These are phyloP conservation scores for Ammodytes marinus DNA, from an alignment of 2,113 vertebrate genomes.

Conservation along the genomic window DNA sequence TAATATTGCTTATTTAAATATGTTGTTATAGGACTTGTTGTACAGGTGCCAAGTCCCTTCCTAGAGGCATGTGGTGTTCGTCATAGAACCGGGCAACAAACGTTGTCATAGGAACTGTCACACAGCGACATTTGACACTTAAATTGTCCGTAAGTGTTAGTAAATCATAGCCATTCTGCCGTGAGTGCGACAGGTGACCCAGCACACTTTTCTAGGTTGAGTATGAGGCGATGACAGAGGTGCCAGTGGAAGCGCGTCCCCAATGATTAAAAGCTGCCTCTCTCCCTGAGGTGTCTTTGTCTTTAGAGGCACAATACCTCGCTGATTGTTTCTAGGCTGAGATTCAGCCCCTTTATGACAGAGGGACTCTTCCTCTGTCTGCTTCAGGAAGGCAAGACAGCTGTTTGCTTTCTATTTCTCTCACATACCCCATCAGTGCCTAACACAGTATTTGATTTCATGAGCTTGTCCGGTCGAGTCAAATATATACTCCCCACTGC, in stretches of 20 bases:
- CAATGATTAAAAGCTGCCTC: slow-evolving; percentile 75
- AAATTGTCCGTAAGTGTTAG: slow-evolving; percentile 60
- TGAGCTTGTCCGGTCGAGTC: not conserved
- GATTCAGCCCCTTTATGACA: slow-evolving; percentile 53
- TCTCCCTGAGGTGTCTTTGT: slow-evolving; percentile 60
- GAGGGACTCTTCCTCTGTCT: slow-evolving; percentile 27
- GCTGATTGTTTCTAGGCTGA: slow-evolving; percentile 60
- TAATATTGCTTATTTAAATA: not conserved
- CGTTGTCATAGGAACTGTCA: slow-evolving; percentile 26
- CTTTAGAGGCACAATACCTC: slow-evolving; percentile 77
- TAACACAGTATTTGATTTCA: slow-evolving; percentile 10
- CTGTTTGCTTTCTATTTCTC: slow-evolving; percentile 48
- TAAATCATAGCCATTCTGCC: slow-evolving; percentile 26
- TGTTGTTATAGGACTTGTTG: not conserved
- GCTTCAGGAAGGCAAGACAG: not conserved
- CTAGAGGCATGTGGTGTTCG: not conserved
- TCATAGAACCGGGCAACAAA: not conserved
- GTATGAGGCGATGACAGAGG: slow-evolving; percentile 51
- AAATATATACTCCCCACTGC: not conserved
- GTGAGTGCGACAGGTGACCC: slow-evolving; percentile 40
- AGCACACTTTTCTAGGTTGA: slow-evolving; percentile 4
- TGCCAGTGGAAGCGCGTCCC: slow-evolving; percentile 69
- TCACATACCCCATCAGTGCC: slow-evolving; percentile 8
- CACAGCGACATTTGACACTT: slow-evolving; percentile 24
- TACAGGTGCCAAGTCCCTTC: not conserved